These are phyloP conservation scores for Mesoclemmys tuberculata DNA, from an alignment of 2,113 vertebrate species.

Conservation along the genomic window DNA sequence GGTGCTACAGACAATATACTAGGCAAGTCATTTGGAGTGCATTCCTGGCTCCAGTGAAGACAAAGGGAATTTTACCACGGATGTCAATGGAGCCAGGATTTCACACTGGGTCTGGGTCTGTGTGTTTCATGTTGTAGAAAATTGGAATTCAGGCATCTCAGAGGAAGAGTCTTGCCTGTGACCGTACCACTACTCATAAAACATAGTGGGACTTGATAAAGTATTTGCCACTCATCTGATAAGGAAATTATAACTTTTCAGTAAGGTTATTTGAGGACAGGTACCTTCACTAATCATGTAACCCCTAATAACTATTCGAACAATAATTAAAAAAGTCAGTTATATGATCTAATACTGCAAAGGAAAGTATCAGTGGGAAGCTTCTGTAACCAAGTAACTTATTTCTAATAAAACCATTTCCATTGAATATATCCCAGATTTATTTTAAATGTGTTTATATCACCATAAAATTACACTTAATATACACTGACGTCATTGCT, in stretches of 20 bases:
- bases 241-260: not conserved
- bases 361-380: not conserved
- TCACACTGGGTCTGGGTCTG: not conserved
- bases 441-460: not conserved
- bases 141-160: not conserved
- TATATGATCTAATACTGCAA: not conserved
- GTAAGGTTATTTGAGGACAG: not conserved
- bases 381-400: not conserved
- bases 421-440: not conserved
- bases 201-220: not conserved
- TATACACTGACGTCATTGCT: not conserved
- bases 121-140: not conserved
- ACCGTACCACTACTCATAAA: not conserved
- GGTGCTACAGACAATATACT: not conserved
- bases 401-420: not conserved
- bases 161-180: not conserved
- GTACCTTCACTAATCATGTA: accelerated
- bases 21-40: not conserved
- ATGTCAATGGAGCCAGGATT: not conserved
- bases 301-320: not conserved
- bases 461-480: not conserved
- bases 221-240: not conserved
- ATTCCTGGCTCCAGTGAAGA: not conserved
- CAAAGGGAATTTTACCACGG: not conserved
- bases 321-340: not conserved